phyloP scores from a whole-genome alignment of 1,140 invertebrate species.

The Zaprionus davidi region DNA sequence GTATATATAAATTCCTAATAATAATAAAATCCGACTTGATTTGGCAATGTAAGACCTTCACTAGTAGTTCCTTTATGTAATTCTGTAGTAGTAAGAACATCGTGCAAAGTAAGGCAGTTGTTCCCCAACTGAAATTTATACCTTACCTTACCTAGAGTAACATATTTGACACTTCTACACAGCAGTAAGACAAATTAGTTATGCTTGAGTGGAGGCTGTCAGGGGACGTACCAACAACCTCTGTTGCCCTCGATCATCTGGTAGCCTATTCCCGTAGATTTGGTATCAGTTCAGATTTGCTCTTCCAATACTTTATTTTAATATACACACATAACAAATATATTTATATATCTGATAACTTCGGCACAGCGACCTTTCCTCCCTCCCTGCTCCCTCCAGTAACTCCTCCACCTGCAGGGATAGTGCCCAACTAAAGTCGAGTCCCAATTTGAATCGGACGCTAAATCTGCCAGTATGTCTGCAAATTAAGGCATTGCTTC shows the following conservation, averaged over 20 bases:
- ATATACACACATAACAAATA: too few species aligned
- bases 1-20: too few species aligned
- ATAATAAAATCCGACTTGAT: too few species aligned
- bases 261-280: neutral
- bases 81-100: too few species aligned
- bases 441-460: constrained; percentile 5
- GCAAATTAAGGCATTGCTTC: constrained; percentile 30
- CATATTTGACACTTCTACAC: constrained; percentile 29
- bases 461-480: constrained; percentile 51
- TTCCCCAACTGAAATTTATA: too few species aligned
- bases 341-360: neutral
- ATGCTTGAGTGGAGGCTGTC: neutral
- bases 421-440: neutral
- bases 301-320: neutral
- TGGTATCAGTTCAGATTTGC: neutral
- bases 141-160: neutral
- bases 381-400: too few species aligned
- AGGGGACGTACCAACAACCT: too few species aligned
- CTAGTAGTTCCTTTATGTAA: too few species aligned
- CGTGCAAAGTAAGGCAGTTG: too few species aligned
- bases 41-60: too few species aligned
- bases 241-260: neutral
- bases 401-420: neutral
- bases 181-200: constrained; percentile 22
- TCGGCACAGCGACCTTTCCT: neutral